A percentile compares a stretch with the other conserved stretches of the same genome.
Evolutionary conservation across 1,140 invertebrate genomes (phyloP).

Genomic region (Zaprionus capensis): DNA sequence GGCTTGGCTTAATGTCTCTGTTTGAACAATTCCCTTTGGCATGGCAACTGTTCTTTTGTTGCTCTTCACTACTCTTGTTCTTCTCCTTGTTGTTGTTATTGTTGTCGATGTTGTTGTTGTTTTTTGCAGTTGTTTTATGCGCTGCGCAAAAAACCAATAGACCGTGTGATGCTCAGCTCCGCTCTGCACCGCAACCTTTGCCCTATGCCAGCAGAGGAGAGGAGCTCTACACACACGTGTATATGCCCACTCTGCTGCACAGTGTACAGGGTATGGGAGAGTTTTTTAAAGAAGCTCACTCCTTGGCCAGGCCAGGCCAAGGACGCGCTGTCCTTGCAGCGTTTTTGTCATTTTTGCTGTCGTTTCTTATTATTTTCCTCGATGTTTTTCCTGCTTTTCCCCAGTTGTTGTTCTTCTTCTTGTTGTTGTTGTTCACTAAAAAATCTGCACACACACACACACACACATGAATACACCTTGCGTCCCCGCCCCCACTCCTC

Average conservation of each 20-base stretch:
- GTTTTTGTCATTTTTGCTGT: slow-evolving; percentile 56
- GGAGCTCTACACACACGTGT: neutral
- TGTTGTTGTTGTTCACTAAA: slow-evolving; percentile 49
- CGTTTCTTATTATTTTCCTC: slow-evolving; percentile 28
- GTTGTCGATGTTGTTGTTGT: slow-evolving; percentile 10
- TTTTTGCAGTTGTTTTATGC: slow-evolving; percentile 24
- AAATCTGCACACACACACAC: slow-evolving; percentile 46
- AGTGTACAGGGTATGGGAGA: neutral
- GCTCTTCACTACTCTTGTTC: neutral
- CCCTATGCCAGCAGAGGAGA: neutral
- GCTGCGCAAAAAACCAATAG: neutral
- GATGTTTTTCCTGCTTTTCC: slow-evolving; percentile 1
- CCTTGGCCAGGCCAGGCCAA: slow-evolving; percentile 16
- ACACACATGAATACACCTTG: slow-evolving; percentile 9
- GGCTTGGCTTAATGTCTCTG: slow-evolving; percentile 44
- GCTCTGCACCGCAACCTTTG: neutral
- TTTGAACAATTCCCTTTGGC: slow-evolving; percentile 53
- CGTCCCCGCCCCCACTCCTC: neutral
- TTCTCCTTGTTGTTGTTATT: slow-evolving; percentile 12
- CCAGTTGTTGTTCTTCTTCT: slow-evolving; percentile 42
- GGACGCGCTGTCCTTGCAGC: slow-evolving; percentile 60
- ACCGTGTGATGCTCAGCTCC: slow-evolving; percentile 3
- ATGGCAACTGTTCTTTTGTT: slow-evolving; percentile 51
- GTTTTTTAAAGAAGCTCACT: slow-evolving; percentile 7
- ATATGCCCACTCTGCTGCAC: neutral